Conservation (phyloP, 1,140 invertebrate genomes). For the Palaemon carinicauda region DNA sequence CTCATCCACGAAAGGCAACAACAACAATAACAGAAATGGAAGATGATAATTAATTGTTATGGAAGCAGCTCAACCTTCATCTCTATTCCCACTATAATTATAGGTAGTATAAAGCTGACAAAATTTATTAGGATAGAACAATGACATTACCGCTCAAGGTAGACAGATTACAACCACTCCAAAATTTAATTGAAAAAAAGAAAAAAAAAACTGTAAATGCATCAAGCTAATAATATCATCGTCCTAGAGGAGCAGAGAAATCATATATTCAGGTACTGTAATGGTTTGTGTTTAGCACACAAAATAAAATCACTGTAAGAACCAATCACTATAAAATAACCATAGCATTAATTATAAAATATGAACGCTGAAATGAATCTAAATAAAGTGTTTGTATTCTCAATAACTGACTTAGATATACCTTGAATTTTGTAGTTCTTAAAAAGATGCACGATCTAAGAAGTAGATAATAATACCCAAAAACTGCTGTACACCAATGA, state of each 20-base stretch:
- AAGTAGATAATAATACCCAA: conserved; percentile 38
- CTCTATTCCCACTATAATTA: conserved; percentile 4
- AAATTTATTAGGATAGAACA: conserved; percentile 21
- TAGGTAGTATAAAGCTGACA: conserved; percentile 42
- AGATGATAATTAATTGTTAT: not conserved
- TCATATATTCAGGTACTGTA: conserved; percentile 50
- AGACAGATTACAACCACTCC: not conserved
- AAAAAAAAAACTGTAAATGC: not conserved
- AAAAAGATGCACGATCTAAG: conserved; percentile 23
- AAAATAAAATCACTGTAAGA: conserved; percentile 1
- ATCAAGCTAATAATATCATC: not conserved
- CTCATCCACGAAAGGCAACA: conserved; percentile 21
- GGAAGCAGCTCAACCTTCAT: conserved; percentile 44
- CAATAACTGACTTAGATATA: conserved; percentile 23
- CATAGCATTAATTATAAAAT: not conserved
- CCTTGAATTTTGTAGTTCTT: conserved; percentile 17
- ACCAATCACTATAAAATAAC: not conserved
- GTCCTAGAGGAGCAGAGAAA: not conserved
- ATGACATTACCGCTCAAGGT: conserved; percentile 3
- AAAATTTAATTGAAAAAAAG: not conserved
- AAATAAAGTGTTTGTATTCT: not conserved
- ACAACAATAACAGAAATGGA: conserved; percentile 1
- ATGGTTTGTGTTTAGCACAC: conserved; percentile 24
- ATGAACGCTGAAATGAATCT: not conserved
- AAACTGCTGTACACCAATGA: conserved; percentile 5